Evolutionary conservation across 2,797 vertebrate genomes (phyloP), one percentile per base, ranked within the genome.

Genomic region (Sternotherus odoratus): DNA sequence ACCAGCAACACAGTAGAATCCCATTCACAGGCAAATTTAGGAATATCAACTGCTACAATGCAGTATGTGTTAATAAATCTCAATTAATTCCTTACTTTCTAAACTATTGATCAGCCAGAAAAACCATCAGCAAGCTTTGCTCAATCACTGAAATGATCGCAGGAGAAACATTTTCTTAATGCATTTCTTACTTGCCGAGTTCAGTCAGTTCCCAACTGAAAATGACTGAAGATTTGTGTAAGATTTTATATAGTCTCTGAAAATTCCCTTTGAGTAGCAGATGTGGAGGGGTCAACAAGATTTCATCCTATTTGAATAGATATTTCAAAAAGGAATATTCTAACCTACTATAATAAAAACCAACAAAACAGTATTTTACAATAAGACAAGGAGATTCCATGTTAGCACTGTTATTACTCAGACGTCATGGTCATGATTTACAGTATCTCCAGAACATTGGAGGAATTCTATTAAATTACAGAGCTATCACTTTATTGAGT

Each of bases 11-110:
- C 46, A 3, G 81, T 87, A 54, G 53, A 95, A 97, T 88, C 79
- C 92, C 94, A 97, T 86, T 94, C 95, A 82, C 69, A 97, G 96
- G 92, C 82, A 94, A 94, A 93, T 48, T 86, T 1, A 57, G 93
- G 94, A 97, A 97, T 86, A 96, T 87, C 77, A 60, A 85, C 10
- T 6, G 75, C 90, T 94, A 74, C 69, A 92, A 77, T 57, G 56
- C 2, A 0, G 0, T n/a, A 79, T 83, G 60, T 88, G 48, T 24
- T 54, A 91, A 50, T 77, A 93, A 97, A 96, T 91, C 79, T 26
- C 5, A 75, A 88, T 86, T 82, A 77, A 94, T 91, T 92, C 92
- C 88, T 94, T 93, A 88, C 80, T 89, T 92, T 96, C 87, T 82
- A 56, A 91, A 72, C 82, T 90, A 56, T 0, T 5, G 82, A 88